Percentiles rank a stretch among this genome's conserved stretches.
Evolutionary conservation across 2,113 vertebrate species (phyloP).

Genomic region (Anguilla japonica): DNA sequence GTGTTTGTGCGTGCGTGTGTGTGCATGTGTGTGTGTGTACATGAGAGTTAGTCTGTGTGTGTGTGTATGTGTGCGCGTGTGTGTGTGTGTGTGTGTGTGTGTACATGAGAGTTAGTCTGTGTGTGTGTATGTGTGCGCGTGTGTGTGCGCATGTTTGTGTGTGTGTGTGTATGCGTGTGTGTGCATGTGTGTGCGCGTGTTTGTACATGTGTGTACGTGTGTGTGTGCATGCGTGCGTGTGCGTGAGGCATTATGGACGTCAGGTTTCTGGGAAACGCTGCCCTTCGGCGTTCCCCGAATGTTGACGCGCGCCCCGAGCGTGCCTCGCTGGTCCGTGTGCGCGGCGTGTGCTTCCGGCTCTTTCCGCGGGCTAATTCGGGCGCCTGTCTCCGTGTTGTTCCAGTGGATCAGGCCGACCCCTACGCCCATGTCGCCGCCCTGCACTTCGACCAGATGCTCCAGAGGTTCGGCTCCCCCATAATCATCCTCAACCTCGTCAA

Average conservation of each 20-base stretch:
- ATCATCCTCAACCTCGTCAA: slow-evolving; percentile 98
- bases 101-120: neutral
- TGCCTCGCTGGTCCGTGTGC: neutral
- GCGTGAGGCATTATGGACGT: neutral
- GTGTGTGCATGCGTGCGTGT: no score
- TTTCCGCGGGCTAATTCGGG: no score
- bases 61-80: neutral
- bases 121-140: neutral
- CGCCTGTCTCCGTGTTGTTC: slow-evolving; percentile 25
- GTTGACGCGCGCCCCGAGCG: neutral
- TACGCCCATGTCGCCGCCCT: slow-evolving; percentile 89
- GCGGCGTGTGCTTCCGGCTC: neutral
- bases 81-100: no score
- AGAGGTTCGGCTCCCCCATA: slow-evolving; percentile 95
- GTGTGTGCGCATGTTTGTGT: no score
- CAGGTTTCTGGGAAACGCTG: neutral
- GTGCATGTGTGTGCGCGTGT: no score
- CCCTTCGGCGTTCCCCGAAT: neutral
- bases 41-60: neutral
- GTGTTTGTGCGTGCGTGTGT: neutral
- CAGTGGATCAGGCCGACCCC: slow-evolving; percentile 98
- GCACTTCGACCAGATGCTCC: slow-evolving; percentile 98
- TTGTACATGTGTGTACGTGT: neutral
- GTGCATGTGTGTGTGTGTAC: neutral
- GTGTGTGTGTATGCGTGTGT: neutral